Base-by-base conservation (phyloP, 1,140 invertebrate genomes). In the Cydia splendana region DNA sequence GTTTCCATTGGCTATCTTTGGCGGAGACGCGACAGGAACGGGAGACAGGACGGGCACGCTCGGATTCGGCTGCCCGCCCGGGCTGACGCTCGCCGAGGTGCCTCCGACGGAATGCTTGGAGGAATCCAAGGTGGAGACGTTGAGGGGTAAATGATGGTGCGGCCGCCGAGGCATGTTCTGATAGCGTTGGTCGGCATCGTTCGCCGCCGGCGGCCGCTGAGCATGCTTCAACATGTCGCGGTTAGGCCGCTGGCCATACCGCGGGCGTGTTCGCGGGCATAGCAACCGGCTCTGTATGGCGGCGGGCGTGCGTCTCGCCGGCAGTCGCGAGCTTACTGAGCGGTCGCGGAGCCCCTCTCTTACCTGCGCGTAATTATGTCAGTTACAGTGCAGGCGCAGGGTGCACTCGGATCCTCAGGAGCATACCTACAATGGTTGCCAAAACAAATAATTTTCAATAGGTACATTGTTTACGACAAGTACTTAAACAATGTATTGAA, bases 41-140 rank as follows among this genome's bases (percentile, higher is more conserved):
- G 89, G 87, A 0, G 85, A 79, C 10, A 91, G 85, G 7, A 87
- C 88, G 38, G 88, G 82, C 13, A 86, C 79, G 1, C 84, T 83
- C 20, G 77, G 65, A 77, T 13, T 83, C 85, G 83, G 83, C 75
- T 89, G 87, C 13, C 86, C 93, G 6, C 91, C 92, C 4, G 94
- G 94, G 76, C 93, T 94, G 75, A 94, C 94, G 81, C 94, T 94
- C 62, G 93, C 91, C 1, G 93, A 93, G 4, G 94, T 94, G 38
- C 95, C 95, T 51, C 95, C 95, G n/a, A 96, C 94, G 15, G 96
- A 96, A 82, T 96, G 96, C 85, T 96, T 96, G 1, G 96, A 96
- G 34, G 93, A 93, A 83, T 95, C 94, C 78, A 96, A 89, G 3
- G 96, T 95, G 38, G 96, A 96, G 20, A 96, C 94, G 89, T 96